Evolutionary conservation across 1,140 invertebrate genomes (phyloP).

Genomic region (Acromyrmex charruanus): DNA sequence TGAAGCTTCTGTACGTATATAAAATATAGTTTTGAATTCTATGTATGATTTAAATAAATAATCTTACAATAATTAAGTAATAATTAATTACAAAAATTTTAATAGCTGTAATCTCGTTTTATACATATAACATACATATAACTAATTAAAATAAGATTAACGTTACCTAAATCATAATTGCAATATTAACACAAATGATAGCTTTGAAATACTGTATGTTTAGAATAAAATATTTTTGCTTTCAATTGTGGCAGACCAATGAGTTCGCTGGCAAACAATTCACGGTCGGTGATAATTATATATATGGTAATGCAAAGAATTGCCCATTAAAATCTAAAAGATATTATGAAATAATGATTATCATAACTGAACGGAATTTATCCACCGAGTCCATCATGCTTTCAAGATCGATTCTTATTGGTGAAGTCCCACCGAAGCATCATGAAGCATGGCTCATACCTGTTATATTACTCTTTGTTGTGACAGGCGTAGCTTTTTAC

Average conservation of each 20-base stretch:
- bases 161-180: neutral
- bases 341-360: slow-evolving; percentile 66
- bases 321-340: slow-evolving; percentile 66
- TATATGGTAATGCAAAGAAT: slow-evolving; percentile 63
- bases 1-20: slow-evolving; percentile 57
- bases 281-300: slow-evolving; percentile 68
- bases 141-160: neutral
- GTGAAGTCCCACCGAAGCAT: neutral
- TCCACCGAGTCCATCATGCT: slow-evolving; percentile 6
- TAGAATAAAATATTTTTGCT: neutral
- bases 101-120: neutral
- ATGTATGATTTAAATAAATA: neutral
- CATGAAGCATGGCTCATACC: slow-evolving; percentile 61
- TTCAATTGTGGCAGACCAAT: slow-evolving; percentile 28
- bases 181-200: neutral
- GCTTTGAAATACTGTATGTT: neutral
- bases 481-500: neutral
- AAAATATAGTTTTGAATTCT: neutral
- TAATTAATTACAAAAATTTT: neutral
- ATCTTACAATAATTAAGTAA: neutral
- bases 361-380: slow-evolving; percentile 49
- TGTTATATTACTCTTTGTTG: slow-evolving; percentile 45
- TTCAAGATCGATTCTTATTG: slow-evolving; percentile 23
- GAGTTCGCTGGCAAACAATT: slow-evolving; percentile 44
- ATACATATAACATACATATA: neutral